phyloP scores from a whole-genome alignment of 2,113 vertebrate genomes.

The Scytalopus superciliaris region DNA sequence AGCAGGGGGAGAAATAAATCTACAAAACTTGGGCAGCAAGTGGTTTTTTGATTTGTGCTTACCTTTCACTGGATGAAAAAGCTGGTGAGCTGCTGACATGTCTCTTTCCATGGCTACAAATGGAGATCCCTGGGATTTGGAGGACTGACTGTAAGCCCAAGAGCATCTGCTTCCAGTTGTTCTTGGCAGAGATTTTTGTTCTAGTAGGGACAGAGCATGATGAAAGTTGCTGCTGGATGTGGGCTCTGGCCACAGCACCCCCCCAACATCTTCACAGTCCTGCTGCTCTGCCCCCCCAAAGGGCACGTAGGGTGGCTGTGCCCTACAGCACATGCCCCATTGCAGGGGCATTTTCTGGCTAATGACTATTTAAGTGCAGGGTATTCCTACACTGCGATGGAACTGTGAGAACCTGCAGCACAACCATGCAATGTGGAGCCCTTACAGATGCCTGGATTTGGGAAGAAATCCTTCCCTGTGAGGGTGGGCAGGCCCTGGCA shows the following conservation, averaged over 20 bases:
- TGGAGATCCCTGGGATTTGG: neutral
- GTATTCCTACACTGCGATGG: neutral
- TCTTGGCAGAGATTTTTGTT: neutral
- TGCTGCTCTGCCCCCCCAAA: neutral
- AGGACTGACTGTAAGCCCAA: neutral
- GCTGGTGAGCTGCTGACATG: neutral
- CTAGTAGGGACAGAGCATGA: neutral
- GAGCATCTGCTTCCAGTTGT: neutral
- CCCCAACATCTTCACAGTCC: neutral
- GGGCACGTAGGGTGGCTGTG: accelerated
- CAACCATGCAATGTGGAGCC: accelerated
- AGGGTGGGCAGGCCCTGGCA: neutral
- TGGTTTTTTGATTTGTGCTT: neutral
- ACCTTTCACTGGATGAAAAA: neutral
- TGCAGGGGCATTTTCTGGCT: neutral
- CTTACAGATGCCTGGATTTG: neutral
- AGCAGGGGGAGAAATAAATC: conserved; percentile 33
- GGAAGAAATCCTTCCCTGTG: neutral
- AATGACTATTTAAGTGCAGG: neutral
- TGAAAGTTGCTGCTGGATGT: neutral
- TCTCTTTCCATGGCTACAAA: neutral
- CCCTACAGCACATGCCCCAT: neutral
- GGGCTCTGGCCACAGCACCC: neutral
- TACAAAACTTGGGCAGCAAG: neutral
- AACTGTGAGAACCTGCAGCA: accelerated